These are phyloP conservation scores for Eumaeus atala DNA, from an alignment of 1,140 invertebrate genomes.

Conservation along the genomic window DNA sequence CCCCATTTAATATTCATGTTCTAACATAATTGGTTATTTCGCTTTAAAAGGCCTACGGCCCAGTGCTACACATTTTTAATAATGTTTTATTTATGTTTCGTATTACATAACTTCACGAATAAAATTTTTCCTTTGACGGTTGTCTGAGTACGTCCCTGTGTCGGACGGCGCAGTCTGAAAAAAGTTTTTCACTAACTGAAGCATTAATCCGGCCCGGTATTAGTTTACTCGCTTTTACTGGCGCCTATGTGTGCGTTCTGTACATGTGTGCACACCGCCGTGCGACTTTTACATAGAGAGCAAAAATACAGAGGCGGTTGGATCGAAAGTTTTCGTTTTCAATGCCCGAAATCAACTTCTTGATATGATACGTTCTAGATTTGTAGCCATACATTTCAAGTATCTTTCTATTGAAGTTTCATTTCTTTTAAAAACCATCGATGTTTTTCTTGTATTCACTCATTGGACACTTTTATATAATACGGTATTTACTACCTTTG, in stretches of 20 bases:
- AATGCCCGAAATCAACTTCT: constrained; percentile 25
- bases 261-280: constrained; percentile 53
- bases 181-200: constrained; percentile 74
- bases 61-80: constrained; percentile 22
- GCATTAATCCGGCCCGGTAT: constrained; percentile 73
- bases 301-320: constrained; percentile 45
- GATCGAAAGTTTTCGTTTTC: constrained; percentile 24
- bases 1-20: background rate
- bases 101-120: constrained; percentile 29
- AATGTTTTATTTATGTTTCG: constrained; percentile 24
- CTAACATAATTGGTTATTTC: constrained; percentile 8
- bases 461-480: too few relatives aligned
- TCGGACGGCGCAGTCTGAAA: constrained; percentile 70
- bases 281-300: constrained; percentile 65
- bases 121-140: constrained; percentile 31
- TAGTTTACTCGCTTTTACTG: constrained; percentile 70
- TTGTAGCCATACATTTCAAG: constrained; percentile 4
- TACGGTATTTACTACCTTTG: too few relatives aligned
- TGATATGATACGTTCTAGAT: constrained; percentile 15
- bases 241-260: constrained; percentile 45
- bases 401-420: background rate
- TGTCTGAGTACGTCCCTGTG: constrained; percentile 51
- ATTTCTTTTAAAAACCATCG: too few relatives aligned
- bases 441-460: too few relatives aligned
- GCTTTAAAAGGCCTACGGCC: constrained; percentile 11